Evolutionary conservation across 2,888 invertebrate species (phyloP), one percentile per base, ranked within the genome.

Genomic region (Parapristionchus giblindavisi): DNA sequence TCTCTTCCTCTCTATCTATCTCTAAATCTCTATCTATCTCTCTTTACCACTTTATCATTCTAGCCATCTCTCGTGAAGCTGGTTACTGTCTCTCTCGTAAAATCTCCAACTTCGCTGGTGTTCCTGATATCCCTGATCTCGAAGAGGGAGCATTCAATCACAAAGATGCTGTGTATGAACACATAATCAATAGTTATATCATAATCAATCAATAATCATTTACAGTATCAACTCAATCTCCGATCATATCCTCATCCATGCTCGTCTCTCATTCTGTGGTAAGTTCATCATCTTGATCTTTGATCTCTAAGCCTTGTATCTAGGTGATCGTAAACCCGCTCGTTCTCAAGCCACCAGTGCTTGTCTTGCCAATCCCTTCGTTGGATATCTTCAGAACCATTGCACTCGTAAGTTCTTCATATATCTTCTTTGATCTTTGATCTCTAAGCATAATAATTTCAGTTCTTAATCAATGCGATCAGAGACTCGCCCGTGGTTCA

Each of bases 171-270:
- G 87, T 87, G 87, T 86, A 80, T 77, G 85, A 75, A n/a, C 29
- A 52, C 24, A 4, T 52, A 48, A 3, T 43, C 40, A 38, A 71
- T 56, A 4, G 58, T 14, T 36, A 5, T 40, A 17, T 24, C 17
- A n/a, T 43, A 56, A 4, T 61, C 52, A 17, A 29, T 54, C 14
- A 3, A 40, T 21, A 40, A 56, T 76, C 52, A 24, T 3, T 29
- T 84, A 51, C 78, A 86, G 86, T 51, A 87, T 87, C 78, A 83
- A 85, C 74, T 87, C 87, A 43, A 84, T 87, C 76, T 87, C 87
- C 68, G 87, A 87, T 75, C 85, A 85, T 79, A 87, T 87, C 75
- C 81, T 86, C 75, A 85, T 87, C 80, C 83, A 87, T 65, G 81
- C 83, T 63, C 85, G 87, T 51, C 79, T 87, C 43, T 76, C 85